These are phyloP conservation scores for Microdon myrmicae DNA, from an alignment of 2,888 invertebrate genomes.

Conservation along the genomic window DNA sequence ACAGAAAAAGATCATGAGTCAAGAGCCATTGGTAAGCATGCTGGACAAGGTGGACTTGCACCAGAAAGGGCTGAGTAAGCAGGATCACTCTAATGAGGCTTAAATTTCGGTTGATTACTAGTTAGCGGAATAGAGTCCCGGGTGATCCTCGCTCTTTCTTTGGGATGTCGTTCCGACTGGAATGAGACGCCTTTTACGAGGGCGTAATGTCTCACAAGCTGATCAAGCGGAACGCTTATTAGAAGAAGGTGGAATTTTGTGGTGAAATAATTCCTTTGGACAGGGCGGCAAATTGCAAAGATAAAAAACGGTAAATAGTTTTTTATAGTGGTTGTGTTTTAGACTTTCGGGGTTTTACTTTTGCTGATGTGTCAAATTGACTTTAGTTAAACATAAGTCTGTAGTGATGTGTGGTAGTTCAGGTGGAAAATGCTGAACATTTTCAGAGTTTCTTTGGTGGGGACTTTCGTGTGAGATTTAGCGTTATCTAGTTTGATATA, in stretches of 20 bases:
- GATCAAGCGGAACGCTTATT: slow-evolving; percentile 40
- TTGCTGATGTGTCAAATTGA: too few species aligned
- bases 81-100: slow-evolving; percentile 45
- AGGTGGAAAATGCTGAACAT: too few species aligned
- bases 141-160: slow-evolving; percentile 1
- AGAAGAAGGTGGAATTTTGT: slow-evolving; percentile 31
- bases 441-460: too few species aligned
- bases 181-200: slow-evolving; percentile 29
- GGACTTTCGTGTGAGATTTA: too few species aligned
- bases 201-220: slow-evolving; percentile 34
- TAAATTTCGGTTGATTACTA: slow-evolving; percentile 42
- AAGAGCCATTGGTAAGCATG: slow-evolving; percentile 23
- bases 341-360: too few species aligned
- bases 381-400: too few species aligned
- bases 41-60: slow-evolving; percentile 22
- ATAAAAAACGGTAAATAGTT: slow-evolving; percentile 37
- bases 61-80: slow-evolving; percentile 26
- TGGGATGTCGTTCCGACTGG: slow-evolving; percentile 6
- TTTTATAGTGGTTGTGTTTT: too few species aligned
- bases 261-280: slow-evolving; percentile 39
- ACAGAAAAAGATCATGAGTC: slow-evolving; percentile 21
- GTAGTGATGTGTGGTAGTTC: too few species aligned
- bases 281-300: slow-evolving; percentile 36
- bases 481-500: too few species aligned
- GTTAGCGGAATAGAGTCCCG: too few species aligned